phyloP scores from a whole-genome alignment of 2,113 vertebrate genomes.

The Malurus elegans region DNA sequence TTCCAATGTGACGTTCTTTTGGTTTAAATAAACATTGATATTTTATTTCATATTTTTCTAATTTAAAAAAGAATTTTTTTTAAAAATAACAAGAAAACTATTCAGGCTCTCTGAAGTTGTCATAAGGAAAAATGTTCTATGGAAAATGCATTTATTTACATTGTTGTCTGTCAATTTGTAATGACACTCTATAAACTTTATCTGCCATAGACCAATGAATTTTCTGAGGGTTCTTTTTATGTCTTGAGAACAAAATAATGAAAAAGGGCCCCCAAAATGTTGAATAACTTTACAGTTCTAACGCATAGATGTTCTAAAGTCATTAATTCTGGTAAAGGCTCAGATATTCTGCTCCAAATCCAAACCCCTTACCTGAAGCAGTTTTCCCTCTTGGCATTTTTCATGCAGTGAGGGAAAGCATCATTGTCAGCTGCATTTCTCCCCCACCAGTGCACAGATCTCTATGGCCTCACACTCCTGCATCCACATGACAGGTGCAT shows the following conservation, averaged over 20 bases:
- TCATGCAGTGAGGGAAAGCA: not conserved
- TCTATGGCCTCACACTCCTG: not conserved
- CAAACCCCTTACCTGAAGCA: not conserved
- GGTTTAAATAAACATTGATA: not conserved
- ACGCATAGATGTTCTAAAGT: not conserved
- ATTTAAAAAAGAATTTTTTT: not conserved
- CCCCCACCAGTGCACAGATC: not conserved
- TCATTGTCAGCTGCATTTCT: not conserved
- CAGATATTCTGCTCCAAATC: not conserved
- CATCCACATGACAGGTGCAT: accelerated
- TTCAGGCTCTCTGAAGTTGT: not conserved
- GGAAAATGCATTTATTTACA: not conserved
- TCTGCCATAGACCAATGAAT: not conserved
- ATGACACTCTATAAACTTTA: not conserved
- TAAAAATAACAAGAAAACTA: not conserved
- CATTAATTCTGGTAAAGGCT: not conserved
- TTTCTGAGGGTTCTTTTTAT: not conserved
- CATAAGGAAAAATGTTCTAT: not conserved
- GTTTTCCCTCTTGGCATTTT: not conserved
- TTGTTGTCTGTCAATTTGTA: not conserved
- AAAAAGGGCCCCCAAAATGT: not conserved
- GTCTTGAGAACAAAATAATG: not conserved
- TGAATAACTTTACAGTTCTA: not conserved
- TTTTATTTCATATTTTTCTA: not conserved
- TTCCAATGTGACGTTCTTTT: not conserved